A percentile compares a stretch with the other conserved stretches of the same genome.
Conservation (phyloP, 2,888 invertebrate genomes). For the Dioctria rufipes region DNA sequence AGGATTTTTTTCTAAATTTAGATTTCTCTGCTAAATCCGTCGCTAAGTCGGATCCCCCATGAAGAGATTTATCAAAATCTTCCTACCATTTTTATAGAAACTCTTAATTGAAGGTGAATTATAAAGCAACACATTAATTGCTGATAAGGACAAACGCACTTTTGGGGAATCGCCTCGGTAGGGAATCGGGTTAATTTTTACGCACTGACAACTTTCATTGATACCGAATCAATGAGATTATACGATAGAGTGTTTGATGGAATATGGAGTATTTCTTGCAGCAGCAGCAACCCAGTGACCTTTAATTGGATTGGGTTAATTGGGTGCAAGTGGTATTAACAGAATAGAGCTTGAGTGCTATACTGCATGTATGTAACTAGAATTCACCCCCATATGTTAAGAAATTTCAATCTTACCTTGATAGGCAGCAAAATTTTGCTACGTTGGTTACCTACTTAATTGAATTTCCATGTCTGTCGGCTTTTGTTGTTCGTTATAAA, state of each 20-base stretch:
- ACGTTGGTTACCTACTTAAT: not conserved
- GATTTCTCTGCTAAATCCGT: too few relatives aligned
- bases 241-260: not conserved
- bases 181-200: not conserved
- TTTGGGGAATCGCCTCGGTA: too few relatives aligned
- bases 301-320: constrained; percentile 16
- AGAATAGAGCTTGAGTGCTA: not conserved
- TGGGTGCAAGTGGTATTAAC: constrained; percentile 3
- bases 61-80: too few relatives aligned
- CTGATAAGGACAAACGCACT: too few relatives aligned
- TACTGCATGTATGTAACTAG: too few relatives aligned
- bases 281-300: not conserved
- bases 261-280: not conserved
- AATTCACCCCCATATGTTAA: not conserved
- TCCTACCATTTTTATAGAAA: too few relatives aligned
- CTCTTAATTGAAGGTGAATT: too few relatives aligned
- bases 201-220: not conserved
- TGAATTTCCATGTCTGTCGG: not conserved
- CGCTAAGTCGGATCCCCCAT: too few relatives aligned
- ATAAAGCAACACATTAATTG: too few relatives aligned
- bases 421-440: not conserved
- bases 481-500: too few relatives aligned
- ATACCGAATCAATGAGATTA: not conserved
- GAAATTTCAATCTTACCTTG: not conserved
- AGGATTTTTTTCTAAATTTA: too few relatives aligned